phyloP scores from a whole-genome alignment of 1,140 invertebrate genomes.

The Parapsyche elsis region DNA sequence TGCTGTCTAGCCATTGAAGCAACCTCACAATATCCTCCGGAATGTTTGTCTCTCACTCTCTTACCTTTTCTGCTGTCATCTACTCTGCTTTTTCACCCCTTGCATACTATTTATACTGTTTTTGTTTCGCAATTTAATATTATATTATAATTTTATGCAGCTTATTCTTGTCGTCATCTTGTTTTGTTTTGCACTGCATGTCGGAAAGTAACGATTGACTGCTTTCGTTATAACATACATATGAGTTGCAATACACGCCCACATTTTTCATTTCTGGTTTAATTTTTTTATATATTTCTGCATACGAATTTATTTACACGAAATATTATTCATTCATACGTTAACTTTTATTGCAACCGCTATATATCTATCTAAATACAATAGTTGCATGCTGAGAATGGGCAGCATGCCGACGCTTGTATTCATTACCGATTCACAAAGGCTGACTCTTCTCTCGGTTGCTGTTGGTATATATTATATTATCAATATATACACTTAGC shows the following conservation, averaged over 20 bases:
- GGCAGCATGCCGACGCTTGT: constrained; percentile 41
- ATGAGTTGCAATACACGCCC: neutral
- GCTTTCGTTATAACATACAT: neutral
- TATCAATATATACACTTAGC: constrained; percentile 2
- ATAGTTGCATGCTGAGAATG: constrained; percentile 47
- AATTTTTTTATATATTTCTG: neutral
- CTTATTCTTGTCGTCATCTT: neutral
- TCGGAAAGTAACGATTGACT: neutral
- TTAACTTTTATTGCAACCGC: constrained; percentile 31
- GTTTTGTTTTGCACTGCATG: constrained; percentile 13
- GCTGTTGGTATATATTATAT: constrained; percentile 24
- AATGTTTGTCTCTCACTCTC: constrained; percentile 60
- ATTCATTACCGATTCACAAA: constrained; percentile 54
- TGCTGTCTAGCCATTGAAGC: constrained; percentile 49
- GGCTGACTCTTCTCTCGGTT: constrained; percentile 49
- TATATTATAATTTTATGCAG: constrained; percentile 5
- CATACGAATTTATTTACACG: neutral
- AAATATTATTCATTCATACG: constrained; percentile 4
- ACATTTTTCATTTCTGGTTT: constrained; percentile 1
- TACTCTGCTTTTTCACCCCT: constrained; percentile 43
- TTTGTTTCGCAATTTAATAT: constrained; percentile 17
- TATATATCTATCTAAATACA: constrained; percentile 27
- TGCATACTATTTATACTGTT: constrained; percentile 20
- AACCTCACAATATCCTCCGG: constrained; percentile 55
- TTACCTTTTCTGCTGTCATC: constrained; percentile 54